phyloP scores from a whole-genome alignment of 2,888 invertebrate species.

The Axea sp. region DNA sequence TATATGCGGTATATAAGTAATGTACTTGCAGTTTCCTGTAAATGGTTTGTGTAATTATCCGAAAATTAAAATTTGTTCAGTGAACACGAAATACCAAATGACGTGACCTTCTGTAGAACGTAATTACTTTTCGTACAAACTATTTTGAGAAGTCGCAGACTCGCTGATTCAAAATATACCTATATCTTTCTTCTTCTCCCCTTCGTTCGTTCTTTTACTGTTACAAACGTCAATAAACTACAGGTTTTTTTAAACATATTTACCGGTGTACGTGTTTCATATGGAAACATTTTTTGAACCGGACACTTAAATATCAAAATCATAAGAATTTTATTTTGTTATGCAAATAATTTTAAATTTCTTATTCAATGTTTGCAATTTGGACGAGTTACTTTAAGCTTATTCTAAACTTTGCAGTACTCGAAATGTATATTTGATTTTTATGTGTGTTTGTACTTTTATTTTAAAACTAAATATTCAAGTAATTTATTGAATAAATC shows the following conservation, averaged over 20 bases:
- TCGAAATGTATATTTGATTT: too few relatives aligned
- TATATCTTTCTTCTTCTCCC: constrained; percentile 12
- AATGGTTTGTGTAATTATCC: constrained; percentile 44
- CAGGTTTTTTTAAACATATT: not conserved
- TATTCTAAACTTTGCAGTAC: too few relatives aligned
- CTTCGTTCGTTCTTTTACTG: constrained; percentile 1
- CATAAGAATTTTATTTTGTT: too few relatives aligned
- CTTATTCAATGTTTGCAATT: too few relatives aligned
- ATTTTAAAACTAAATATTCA: too few relatives aligned
- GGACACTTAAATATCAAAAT: too few relatives aligned
- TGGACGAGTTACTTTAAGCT: too few relatives aligned
- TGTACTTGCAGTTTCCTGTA: constrained; percentile 9
- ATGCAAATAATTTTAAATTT: too few relatives aligned
- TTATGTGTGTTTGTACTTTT: too few relatives aligned
- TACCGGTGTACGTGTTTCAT: not conserved
- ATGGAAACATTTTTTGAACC: too few relatives aligned
- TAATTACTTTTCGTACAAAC: constrained; percentile 54
- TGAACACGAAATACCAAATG: constrained; percentile 57
- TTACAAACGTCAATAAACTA: constrained; percentile 11
- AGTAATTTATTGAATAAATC: not conserved
- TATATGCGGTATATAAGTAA: constrained; percentile 1
- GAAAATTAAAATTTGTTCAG: constrained; percentile 51
- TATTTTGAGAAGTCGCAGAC: constrained; percentile 50
- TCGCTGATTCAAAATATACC: constrained; percentile 29
- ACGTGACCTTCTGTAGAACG: constrained; percentile 46